Evolutionary conservation across 2,113 vertebrate species (phyloP).

Genomic region (Macroglossus sobrinus): DNA sequence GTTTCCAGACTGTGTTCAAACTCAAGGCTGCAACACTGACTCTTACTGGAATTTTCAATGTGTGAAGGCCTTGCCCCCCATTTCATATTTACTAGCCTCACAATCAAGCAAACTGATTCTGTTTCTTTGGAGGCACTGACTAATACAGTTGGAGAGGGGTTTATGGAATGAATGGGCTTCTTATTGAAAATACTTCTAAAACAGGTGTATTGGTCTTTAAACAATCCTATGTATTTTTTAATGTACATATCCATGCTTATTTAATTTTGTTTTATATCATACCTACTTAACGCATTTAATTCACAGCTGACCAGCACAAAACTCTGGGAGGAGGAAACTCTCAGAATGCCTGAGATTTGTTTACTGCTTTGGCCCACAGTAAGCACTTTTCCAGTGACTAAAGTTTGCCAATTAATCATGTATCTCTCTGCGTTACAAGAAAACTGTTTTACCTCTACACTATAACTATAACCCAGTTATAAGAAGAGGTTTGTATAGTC

Average conservation of each 20-base stretch:
- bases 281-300: neutral
- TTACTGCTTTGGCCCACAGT: neutral
- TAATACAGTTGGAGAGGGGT: neutral
- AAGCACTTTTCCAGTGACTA: neutral
- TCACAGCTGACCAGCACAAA: neutral
- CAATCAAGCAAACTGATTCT: neutral
- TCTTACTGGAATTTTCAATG: neutral
- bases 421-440: neutral
- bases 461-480: neutral
- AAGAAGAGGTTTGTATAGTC: neutral
- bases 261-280: neutral
- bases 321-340: neutral
- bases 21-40: neutral
- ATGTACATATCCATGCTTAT: neutral
- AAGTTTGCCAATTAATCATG: neutral
- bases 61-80: neutral
- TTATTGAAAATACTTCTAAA: neutral
- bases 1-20: neutral
- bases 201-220: neutral
- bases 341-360: neutral
- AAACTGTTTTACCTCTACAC: neutral
- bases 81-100: neutral
- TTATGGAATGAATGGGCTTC: neutral
- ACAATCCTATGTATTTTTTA: neutral
- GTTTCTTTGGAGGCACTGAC: neutral